A percentile compares a stretch with the other conserved stretches of the same genome.
phyloP scores from a whole-genome alignment of 1,140 invertebrate genomes.

The Bombus sylvicola region DNA sequence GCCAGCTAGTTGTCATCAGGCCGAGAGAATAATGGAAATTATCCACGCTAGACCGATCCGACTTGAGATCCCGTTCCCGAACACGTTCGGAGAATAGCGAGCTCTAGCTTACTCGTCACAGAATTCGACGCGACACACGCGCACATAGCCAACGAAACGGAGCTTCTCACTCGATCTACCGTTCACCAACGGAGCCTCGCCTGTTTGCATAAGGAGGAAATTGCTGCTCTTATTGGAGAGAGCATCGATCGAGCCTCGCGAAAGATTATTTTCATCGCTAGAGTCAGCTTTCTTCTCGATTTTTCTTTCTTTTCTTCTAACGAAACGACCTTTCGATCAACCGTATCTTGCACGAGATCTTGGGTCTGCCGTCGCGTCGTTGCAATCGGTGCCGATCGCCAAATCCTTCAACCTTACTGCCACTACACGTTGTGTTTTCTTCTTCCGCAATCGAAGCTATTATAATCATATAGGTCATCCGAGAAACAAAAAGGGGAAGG shows the following conservation, averaged over 20 bases:
- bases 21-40: conserved; percentile 46
- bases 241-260: conserved; percentile 23
- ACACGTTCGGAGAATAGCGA: too few species aligned
- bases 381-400: background rate
- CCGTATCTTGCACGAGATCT: background rate
- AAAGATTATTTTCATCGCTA: conserved; percentile 40
- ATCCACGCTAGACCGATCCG: conserved; percentile 20
- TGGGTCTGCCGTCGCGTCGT: background rate
- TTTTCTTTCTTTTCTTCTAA: background rate
- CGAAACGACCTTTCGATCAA: conserved; percentile 1
- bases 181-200: background rate
- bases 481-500: background rate
- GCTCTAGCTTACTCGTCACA: too few species aligned
- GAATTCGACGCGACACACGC: background rate
- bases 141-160: background rate
- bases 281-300: too few species aligned
- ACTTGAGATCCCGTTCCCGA: background rate
- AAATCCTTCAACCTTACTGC: background rate
- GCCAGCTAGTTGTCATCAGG: conserved; percentile 34
- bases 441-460: background rate
- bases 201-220: conserved; percentile 36
- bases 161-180: background rate
- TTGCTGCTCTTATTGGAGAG: conserved; percentile 35
- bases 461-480: conserved; percentile 20
- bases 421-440: background rate